phyloP scores from a whole-genome alignment of 1,140 invertebrate genomes.

The Listronotus oregonensis region DNA sequence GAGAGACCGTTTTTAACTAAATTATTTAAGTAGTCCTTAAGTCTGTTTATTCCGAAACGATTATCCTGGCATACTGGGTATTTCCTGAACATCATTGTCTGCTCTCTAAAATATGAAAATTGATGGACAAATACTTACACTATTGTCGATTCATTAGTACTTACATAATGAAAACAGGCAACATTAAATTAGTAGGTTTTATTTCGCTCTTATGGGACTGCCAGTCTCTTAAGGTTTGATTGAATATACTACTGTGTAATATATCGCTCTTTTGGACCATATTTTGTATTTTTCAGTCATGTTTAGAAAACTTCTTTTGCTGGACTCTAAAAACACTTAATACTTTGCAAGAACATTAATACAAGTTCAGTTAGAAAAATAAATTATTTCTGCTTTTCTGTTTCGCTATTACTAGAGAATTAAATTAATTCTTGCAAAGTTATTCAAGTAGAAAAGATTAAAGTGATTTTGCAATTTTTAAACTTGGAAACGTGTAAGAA shows the following conservation, averaged over 20 bases:
- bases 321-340: too few species aligned
- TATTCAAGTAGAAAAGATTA: too few species aligned
- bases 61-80: slow-evolving; percentile 88
- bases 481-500: too few species aligned
- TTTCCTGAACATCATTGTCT: slow-evolving; percentile 75
- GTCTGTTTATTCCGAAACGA: slow-evolving; percentile 81
- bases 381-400: too few species aligned
- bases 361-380: too few species aligned
- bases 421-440: too few species aligned
- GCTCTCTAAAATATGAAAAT: slow-evolving; percentile 66
- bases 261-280: slow-evolving; percentile 46
- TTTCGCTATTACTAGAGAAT: too few species aligned
- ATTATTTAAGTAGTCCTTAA: slow-evolving; percentile 72
- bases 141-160: slow-evolving; percentile 51
- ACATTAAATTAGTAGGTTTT: slow-evolving; percentile 84
- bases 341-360: too few species aligned
- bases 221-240: slow-evolving; percentile 79
- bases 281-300: slow-evolving; percentile 27
- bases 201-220: slow-evolving; percentile 78
- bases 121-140: too few species aligned
- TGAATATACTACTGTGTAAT: slow-evolving; percentile 85
- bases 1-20: slow-evolving; percentile 79
- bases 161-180: slow-evolving; percentile 90
- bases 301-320: slow-evolving; percentile 2
- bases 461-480: too few species aligned